Evolutionary conservation across 1,140 invertebrate species (phyloP), one percentile per base, ranked within the genome.

Genomic region (Pseudomyrmex sp.): DNA sequence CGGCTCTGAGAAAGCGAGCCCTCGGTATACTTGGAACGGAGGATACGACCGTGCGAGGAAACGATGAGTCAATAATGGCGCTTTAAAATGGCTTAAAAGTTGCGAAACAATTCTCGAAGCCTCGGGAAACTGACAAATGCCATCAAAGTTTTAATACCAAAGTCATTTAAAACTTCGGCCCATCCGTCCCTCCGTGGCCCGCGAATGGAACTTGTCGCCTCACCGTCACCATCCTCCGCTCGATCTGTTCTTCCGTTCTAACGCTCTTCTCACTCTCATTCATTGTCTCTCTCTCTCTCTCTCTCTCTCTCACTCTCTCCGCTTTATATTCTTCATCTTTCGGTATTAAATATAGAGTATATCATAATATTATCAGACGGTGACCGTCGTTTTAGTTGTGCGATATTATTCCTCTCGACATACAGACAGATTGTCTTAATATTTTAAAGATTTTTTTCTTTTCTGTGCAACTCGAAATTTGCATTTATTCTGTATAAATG

Each of bases 121-220:
- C 83, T 75, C 69, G 82, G 88, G 87, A 91, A 92, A 91, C 90
- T 91, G 91, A 92, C 91, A 92, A 92, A 92, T 91, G 90, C 91
- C 90, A 92, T 92, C 90, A 92, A 92, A 92, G 90, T 92, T 92
- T 92, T 92, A 92, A 91, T 92, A 89, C 91, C 89, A 77, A 91
- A 92, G 91, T 92, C 90, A 91, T 91, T 92, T 92, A 91, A 92
- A 91, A 92, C 84, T 92, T 91, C 66, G 84, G 56, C 72, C 89
- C 87, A 91, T 91, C 89, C 88, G 87, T 90, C 87, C 77, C 35
- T 35, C 35, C 86, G 77, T 89, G 85, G 87, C 79, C 65, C 75
- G 85, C 88, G 83, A 85, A 87, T 90, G 63, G 83, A 89, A 89
- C 88, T 89, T 86, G 84, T 85, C 87, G 88, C 88, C 86, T 89